These are phyloP conservation scores for Pachyuromys duprasi DNA, from an alignment of 2,797 vertebrate genomes.

Conservation along the genomic window DNA sequence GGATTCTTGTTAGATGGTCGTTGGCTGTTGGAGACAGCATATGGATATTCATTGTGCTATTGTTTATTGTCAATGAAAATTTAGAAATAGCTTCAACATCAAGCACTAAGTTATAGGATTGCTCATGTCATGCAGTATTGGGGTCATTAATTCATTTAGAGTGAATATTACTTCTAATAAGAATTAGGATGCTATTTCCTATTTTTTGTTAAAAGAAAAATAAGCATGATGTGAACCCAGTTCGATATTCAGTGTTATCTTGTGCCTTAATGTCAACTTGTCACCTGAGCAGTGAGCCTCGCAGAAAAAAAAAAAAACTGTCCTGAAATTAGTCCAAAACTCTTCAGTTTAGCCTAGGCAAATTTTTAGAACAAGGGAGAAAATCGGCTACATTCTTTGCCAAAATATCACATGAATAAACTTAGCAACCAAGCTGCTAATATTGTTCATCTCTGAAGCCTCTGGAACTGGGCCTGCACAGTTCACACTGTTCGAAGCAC, in stretches of 20 bases:
- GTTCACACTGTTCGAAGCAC: neutral
- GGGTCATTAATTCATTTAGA: neutral
- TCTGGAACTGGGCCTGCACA: neutral
- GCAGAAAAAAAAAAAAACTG: neutral
- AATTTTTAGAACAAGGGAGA: neutral
- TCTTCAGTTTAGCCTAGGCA: neutral
- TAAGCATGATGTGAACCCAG: neutral
- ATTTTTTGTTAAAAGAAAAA: neutral
- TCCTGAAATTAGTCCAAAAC: neutral
- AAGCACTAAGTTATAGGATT: neutral
- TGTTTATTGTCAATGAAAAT: slow-evolving; percentile 20
- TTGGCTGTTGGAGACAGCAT: neutral
- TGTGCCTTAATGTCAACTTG: neutral
- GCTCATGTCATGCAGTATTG: neutral
- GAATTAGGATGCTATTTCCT: neutral
- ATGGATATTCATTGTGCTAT: neutral
- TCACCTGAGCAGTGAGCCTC: neutral
- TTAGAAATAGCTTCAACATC: neutral
- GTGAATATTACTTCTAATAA: neutral
- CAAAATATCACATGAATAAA: neutral
- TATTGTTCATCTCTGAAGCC: neutral
- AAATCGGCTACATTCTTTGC: neutral
- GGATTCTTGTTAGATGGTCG: neutral
- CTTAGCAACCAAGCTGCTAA: neutral
- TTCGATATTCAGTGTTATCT: neutral